phyloP scores from a whole-genome alignment of 2,888 invertebrate species.

The Belgica antarctica region DNA sequence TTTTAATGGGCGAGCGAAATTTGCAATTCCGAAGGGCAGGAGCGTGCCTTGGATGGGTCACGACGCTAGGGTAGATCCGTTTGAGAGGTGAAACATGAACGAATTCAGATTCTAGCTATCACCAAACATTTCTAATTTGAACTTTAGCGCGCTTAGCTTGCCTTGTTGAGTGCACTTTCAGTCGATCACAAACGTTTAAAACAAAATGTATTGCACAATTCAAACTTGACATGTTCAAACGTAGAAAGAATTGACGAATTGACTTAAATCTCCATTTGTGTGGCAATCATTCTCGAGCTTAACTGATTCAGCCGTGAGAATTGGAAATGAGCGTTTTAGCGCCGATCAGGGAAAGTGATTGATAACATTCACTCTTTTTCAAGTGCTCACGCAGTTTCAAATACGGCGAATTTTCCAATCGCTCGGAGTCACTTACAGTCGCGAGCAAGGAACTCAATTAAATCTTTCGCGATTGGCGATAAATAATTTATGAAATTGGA shows the following conservation, averaged over 20 bases:
- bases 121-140: slow-evolving; percentile 4
- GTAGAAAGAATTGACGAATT: slow-evolving; percentile 4
- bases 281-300: not conserved
- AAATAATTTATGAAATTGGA: slow-evolving; percentile 25
- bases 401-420: not conserved
- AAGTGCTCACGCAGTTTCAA: not conserved
- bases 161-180: not conserved
- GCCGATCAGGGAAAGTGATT: slow-evolving; percentile 27
- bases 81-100: too few species aligned
- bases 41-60: too few species aligned
- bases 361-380: slow-evolving; percentile 12
- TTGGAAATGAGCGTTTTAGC: slow-evolving; percentile 12
- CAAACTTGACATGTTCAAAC: not conserved
- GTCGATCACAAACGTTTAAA: not conserved
- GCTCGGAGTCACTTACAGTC: too few species aligned
- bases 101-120: too few species aligned
- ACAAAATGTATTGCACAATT: slow-evolving; percentile 15
- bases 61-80: too few species aligned
- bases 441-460: not conserved
- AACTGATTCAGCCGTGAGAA: slow-evolving; percentile 15
- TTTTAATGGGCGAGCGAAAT: slow-evolving; percentile 8
- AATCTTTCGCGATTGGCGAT: not conserved
- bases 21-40: slow-evolving; percentile 15
- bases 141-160: not conserved
- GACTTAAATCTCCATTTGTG: slow-evolving; percentile 11